Evolutionary conservation across 2,888 invertebrate genomes (phyloP).

Genomic region (Zele albiditarsus): DNA sequence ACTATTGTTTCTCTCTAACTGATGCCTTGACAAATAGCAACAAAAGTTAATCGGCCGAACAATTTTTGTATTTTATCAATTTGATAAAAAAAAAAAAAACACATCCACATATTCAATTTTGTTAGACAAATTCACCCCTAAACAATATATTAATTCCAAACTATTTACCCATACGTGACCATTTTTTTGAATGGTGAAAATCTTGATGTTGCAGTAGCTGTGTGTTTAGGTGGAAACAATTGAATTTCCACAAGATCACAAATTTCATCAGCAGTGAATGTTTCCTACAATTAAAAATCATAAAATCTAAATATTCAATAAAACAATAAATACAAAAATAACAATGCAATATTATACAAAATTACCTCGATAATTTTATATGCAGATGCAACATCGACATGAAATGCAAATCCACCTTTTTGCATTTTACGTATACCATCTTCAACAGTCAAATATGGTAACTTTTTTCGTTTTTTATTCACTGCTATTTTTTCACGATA

Average conservation of each 20-base stretch:
- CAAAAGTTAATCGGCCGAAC: too few species aligned
- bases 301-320: neutral
- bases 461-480: conserved; percentile 54
- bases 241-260: conserved; percentile 78
- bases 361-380: conserved; percentile 78
- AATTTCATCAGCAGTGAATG: conserved; percentile 79
- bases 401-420: conserved; percentile 81
- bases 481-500: conserved; percentile 76
- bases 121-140: too few species aligned
- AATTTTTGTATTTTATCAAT: too few species aligned
- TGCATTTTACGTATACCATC: conserved; percentile 77
- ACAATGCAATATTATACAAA: neutral
- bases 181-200: conserved; percentile 65
- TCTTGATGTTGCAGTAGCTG: conserved; percentile 57
- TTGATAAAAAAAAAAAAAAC: too few species aligned
- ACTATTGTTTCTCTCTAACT: too few species aligned
- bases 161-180: conserved; percentile 64
- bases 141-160: too few species aligned
- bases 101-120: too few species aligned
- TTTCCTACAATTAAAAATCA: conserved; percentile 64
- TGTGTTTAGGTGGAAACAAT: conserved; percentile 55
- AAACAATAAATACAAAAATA: neutral
- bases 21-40: too few species aligned
- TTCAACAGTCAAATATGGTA: conserved; percentile 71
- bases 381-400: conserved; percentile 80